Evolutionary conservation across 2,888 invertebrate genomes (phyloP).

Genomic region (Spodoptera picta): DNA sequence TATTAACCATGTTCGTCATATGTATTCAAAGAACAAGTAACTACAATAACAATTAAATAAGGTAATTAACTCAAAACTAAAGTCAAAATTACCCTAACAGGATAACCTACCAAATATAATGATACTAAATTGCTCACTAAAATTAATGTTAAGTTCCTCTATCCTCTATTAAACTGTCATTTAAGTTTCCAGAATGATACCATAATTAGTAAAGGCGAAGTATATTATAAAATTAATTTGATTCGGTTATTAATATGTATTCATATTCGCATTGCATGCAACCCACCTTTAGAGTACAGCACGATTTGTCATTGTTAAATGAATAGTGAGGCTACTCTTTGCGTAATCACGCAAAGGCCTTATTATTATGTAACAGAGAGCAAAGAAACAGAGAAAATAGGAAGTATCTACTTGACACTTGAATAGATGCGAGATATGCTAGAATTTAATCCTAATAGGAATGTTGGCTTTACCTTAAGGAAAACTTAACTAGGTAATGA

Average conservation of each 20-base stretch:
- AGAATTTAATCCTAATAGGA: constrained; percentile 36
- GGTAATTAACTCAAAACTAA: no score
- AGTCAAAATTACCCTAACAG: constrained; percentile 1
- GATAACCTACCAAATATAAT: constrained; percentile 16
- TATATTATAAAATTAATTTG: constrained; percentile 11
- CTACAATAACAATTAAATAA: no score
- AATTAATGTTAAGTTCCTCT: constrained; percentile 12
- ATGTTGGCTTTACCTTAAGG: constrained; percentile 28
- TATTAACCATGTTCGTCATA: no score
- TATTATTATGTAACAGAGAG: constrained; percentile 46
- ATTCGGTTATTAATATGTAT: constrained; percentile 30
- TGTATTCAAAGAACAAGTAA: no score
- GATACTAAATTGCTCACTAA: constrained; percentile 9
- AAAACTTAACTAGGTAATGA: constrained; percentile 35
- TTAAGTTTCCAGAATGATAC: constrained; percentile 5
- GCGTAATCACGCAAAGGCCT: constrained; percentile 41
- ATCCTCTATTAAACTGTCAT: constrained; percentile 26
- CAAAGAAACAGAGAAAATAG: constrained; percentile 54
- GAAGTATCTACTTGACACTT: constrained; percentile 51
- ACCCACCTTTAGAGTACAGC: constrained; percentile 29
- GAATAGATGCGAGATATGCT: constrained; percentile 33
- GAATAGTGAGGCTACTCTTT: constrained; percentile 36
- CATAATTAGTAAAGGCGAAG: constrained; percentile 8
- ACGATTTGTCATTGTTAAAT: constrained; percentile 50
- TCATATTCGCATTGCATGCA: constrained; percentile 17